Evolutionary conservation across 2,797 vertebrate genomes (phyloP), one percentile per base, ranked within the genome.

Genomic region (Melanitta fusca): DNA sequence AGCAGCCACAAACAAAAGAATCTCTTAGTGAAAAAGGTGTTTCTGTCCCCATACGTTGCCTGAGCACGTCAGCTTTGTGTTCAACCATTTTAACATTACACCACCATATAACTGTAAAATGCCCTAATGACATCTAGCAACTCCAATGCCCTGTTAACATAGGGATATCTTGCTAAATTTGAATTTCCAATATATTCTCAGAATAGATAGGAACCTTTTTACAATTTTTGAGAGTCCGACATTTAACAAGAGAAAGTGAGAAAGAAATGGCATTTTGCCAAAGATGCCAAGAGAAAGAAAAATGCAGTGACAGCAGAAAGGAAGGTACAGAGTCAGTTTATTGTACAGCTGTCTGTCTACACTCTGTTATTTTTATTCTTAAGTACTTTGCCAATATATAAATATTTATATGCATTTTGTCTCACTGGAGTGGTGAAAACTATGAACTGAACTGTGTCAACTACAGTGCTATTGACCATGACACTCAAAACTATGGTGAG

Each of bases 381-480:
- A 60, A 88, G 51, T 64, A 72, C 43, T 81, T 93, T 88, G 66
- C 56, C 66, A 84, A 70, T 64, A n/a, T 39, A 47, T 96, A 93
- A 96, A 86, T 18, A 84, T 91, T 92, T 93, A 75, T 51, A 72
- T 75, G 30, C 80, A 60, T 73, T 88, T 89, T 75, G 56, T 75
- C 70, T 91, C 70, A 85, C 19, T 61, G 72, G 30, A 84, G 47
- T 45, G 64, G 38, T 57, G 70, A 94, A 92, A 85, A 84, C 51
- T 68, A 39, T 47, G 60, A 89, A 69, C 45, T 75, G 17, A 75
- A 77, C 24, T 45, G 47, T 62, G 3, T 4, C 32, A 85, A 24
- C 51, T 85, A 43, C 32, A 45, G 38, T 34, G 47, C 11, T 91
- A 57, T n/a, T 32, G 66, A 32, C 27, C 53, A 71, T 0, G 0